These are phyloP conservation scores for Chloropsis cyanopogon DNA, from an alignment of 2,113 vertebrate species.

Conservation along the genomic window DNA sequence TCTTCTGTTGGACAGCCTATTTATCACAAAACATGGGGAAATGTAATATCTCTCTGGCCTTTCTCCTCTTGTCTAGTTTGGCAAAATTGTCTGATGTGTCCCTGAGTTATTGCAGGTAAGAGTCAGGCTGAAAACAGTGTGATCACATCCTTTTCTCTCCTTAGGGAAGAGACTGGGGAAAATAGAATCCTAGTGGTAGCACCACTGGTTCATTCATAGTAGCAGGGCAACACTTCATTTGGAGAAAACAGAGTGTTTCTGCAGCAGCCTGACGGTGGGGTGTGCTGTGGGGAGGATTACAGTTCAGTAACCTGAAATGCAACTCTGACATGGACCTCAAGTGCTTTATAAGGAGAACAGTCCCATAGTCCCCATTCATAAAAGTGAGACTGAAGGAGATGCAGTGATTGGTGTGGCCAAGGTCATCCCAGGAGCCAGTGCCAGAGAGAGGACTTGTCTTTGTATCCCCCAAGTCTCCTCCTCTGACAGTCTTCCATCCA, in stretches of 20 bases:
- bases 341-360: background rate
- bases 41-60: slow-evolving; percentile 1
- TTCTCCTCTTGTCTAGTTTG: slow-evolving; percentile 5
- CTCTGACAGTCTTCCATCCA: background rate
- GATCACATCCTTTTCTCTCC: background rate
- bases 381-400: background rate
- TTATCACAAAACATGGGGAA: background rate
- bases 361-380: background rate
- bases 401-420: background rate
- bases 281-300: background rate
- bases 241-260: background rate
- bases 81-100: background rate
- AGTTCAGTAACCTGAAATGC: background rate
- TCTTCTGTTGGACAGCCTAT: background rate
- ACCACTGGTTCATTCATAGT: background rate
- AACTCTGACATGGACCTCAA: background rate
- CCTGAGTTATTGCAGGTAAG: background rate
- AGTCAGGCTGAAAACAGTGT: background rate
- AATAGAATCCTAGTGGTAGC: background rate
- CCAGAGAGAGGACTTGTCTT: background rate
- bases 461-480: background rate
- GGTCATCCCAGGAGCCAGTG: background rate
- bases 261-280: background rate
- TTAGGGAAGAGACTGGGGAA: background rate
- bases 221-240: background rate